Percentiles rank a stretch among this genome's conserved stretches.
phyloP scores from a whole-genome alignment of 2,797 vertebrate species.

The Rhinella marina region DNA sequence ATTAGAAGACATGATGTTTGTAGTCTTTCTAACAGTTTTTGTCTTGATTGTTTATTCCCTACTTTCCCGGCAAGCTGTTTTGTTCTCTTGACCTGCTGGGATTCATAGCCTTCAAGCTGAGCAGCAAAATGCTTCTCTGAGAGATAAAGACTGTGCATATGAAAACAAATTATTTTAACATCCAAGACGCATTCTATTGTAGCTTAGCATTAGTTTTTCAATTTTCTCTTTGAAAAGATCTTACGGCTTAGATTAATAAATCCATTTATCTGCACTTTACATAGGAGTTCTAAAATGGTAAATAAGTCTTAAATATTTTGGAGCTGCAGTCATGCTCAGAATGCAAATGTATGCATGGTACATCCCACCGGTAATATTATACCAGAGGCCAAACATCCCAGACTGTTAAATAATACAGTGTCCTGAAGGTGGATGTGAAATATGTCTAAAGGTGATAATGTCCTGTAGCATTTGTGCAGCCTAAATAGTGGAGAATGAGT shows the following conservation, averaged over 20 bases:
- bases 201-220: conserved; percentile 14
- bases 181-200: conserved; percentile 25
- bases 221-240: conserved; percentile 31
- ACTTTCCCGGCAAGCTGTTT: conserved; percentile 47
- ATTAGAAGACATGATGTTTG: not conserved
- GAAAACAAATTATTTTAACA: conserved; percentile 35
- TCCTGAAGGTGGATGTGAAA: not conserved
- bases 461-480: not conserved
- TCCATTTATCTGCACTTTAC: conserved; percentile 19
- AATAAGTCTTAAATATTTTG: conserved; percentile 13
- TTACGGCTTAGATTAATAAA: conserved; percentile 35
- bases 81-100: conserved; percentile 42
- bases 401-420: not conserved
- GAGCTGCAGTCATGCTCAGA: not conserved
- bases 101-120: conserved; percentile 43
- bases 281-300: not conserved
- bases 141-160: conserved; percentile 44
- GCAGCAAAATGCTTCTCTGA: conserved; percentile 50
- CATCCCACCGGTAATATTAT: not conserved
- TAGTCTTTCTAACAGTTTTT: not conserved
- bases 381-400: not conserved
- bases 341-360: not conserved
- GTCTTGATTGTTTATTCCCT: conserved; percentile 39
- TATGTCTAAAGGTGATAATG: not conserved
- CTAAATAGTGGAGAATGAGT: not conserved